phyloP scores from a whole-genome alignment of 2,113 vertebrate species.

The Ciconia boyciana region DNA sequence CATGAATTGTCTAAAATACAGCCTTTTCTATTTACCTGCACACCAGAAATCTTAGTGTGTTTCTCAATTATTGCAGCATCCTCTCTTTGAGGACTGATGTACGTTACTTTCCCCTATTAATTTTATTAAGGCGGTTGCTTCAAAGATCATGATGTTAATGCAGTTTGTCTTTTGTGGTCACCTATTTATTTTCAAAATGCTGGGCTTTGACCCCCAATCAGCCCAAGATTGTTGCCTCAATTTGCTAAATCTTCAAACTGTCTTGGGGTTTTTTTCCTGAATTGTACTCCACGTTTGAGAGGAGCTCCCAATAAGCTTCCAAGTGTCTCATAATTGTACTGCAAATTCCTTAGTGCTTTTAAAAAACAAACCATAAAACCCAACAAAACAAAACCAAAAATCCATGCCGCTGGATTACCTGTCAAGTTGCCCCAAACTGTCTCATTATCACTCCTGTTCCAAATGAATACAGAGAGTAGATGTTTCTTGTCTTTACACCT shows the following conservation, averaged over 20 bases:
- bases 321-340: not conserved
- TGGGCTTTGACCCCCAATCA: not conserved
- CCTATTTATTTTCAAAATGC: not conserved
- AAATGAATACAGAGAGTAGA: not conserved
- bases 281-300: accelerated
- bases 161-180: not conserved
- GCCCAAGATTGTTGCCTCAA: not conserved
- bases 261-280: not conserved
- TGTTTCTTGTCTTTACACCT: not conserved
- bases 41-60: not conserved
- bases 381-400: not conserved
- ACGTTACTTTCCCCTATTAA: not conserved
- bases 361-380: not conserved
- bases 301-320: not conserved
- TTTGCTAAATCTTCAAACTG: not conserved
- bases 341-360: not conserved
- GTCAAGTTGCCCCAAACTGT: not conserved
- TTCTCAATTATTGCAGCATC: not conserved
- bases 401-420: not conserved
- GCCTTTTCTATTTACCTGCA: not conserved
- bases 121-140: not conserved
- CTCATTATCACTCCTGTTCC: not conserved
- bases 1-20: not conserved
- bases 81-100: not conserved
- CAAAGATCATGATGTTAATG: not conserved